phyloP scores from a whole-genome alignment of 1,140 invertebrate species.

The Euwallacea fornicatus region DNA sequence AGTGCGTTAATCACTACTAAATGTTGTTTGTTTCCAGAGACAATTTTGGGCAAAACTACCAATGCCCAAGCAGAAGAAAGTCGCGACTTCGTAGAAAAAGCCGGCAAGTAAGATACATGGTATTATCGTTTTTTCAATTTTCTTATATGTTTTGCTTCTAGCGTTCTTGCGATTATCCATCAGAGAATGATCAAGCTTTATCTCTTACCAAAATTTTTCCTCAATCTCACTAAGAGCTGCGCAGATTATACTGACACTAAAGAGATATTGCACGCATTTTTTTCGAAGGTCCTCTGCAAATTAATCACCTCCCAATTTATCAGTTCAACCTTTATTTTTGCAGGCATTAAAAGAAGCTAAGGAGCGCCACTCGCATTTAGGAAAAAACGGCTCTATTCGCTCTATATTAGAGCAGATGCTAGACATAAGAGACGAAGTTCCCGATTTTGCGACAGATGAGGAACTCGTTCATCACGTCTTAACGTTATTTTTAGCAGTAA shows the following conservation, averaged over 20 bases:
- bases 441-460: conserved; percentile 33
- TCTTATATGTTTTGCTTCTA: no score
- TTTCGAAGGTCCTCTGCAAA: conserved; percentile 11
- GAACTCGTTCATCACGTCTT: conserved; percentile 35
- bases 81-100: conserved; percentile 15
- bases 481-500: conserved; percentile 41
- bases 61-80: conserved; percentile 32
- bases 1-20: neutral
- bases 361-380: conserved; percentile 9
- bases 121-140: no score
- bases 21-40: conserved; percentile 23
- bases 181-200: conserved; percentile 35
- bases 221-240: conserved; percentile 21
- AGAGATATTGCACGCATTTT: conserved; percentile 31
- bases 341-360: conserved; percentile 24
- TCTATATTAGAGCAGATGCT: conserved; percentile 29
- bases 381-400: neutral
- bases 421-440: conserved; percentile 29
- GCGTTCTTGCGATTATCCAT: conserved; percentile 6
- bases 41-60: conserved; percentile 25
- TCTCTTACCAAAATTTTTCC: conserved; percentile 33
- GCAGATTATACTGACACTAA: conserved; percentile 12
- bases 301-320: neutral
- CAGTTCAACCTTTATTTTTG: neutral
- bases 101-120: conserved; percentile 14